Evolutionary conservation across 2,888 invertebrate genomes (phyloP).

Genomic region (Trichacis sp.): DNA sequence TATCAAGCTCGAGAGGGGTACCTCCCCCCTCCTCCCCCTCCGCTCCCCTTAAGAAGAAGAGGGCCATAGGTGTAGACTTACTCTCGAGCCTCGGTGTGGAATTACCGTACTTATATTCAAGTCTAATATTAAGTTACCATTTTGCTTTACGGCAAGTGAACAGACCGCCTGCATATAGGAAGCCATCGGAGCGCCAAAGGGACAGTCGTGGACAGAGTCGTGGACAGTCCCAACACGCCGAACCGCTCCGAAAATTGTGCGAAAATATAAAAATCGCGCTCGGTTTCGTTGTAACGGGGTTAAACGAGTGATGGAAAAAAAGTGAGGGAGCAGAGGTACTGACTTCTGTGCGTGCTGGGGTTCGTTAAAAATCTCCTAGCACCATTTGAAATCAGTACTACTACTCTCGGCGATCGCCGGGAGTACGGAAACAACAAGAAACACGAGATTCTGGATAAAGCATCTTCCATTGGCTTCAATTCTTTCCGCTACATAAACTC

Average conservation of each 20-base stretch:
- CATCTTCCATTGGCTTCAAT: too few relatives aligned
- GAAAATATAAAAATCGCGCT: too few relatives aligned
- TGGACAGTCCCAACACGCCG: too few relatives aligned
- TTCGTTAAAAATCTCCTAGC: conserved; percentile 62
- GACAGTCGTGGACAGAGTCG: too few relatives aligned
- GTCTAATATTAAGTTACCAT: conserved; percentile 68
- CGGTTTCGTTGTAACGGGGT: too few relatives aligned
- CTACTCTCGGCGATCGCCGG: conserved; percentile 60
- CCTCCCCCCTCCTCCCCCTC: too few relatives aligned
- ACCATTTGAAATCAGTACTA: conserved; percentile 70
- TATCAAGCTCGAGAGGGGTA: conserved; percentile 60
- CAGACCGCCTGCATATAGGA: conserved; percentile 69
- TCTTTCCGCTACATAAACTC: neutral
- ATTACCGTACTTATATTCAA: conserved; percentile 69
- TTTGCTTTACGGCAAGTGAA: conserved; percentile 69
- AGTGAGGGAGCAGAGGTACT: conserved; percentile 66
- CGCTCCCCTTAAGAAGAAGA: conserved; percentile 35
- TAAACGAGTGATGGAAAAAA: too few relatives aligned
- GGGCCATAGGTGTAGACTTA: conserved; percentile 65
- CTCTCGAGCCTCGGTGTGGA: conserved; percentile 66
- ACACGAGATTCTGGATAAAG: too few relatives aligned
- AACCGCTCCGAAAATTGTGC: too few relatives aligned
- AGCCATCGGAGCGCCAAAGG: conserved; percentile 66
- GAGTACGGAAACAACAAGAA: too few relatives aligned
- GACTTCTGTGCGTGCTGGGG: conserved; percentile 69